Conservation (phyloP, 2,888 invertebrate genomes). For the Catonia carolina region DNA sequence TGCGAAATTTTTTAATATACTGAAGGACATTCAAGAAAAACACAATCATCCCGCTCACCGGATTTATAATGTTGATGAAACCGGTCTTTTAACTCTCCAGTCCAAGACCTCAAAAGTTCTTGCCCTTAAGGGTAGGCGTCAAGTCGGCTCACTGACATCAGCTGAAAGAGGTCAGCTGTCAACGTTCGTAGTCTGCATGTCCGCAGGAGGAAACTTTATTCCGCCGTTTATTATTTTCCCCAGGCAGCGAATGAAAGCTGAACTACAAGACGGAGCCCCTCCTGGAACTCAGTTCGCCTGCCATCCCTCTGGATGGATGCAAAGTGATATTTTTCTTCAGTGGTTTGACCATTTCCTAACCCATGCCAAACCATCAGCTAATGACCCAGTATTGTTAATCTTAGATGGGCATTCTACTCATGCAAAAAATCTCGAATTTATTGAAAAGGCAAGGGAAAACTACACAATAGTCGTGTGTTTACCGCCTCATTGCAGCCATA, state of each 20-base stretch:
- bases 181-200: slow-evolving; percentile 18
- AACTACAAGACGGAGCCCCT: slow-evolving; percentile 37
- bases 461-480: slow-evolving; percentile 38
- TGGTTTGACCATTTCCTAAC: slow-evolving; percentile 41
- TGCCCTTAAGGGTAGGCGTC: slow-evolving; percentile 37
- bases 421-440: no score
- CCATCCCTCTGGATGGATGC: slow-evolving; percentile 38
- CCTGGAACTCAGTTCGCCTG: slow-evolving; percentile 36
- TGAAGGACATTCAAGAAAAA: slow-evolving; percentile 28
- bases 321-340: slow-evolving; percentile 32
- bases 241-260: slow-evolving; percentile 37
- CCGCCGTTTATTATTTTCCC: slow-evolving; percentile 16
- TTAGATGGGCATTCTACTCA: no score
- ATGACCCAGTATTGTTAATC: slow-evolving; percentile 37
- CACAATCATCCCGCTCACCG: slow-evolving; percentile 33
- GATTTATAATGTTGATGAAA: slow-evolving; percentile 40
- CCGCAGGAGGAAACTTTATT: slow-evolving; percentile 18
- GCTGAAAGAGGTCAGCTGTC: slow-evolving; percentile 21
- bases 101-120: slow-evolving; percentile 36
- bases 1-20: slow-evolving; percentile 25
- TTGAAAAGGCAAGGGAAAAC: no score
- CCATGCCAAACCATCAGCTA: slow-evolving; percentile 31
- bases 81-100: slow-evolving; percentile 39
- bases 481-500: slow-evolving; percentile 35
- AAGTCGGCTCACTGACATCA: slow-evolving; percentile 34